Percentiles rank a stretch among this genome's conserved stretches.
phyloP scores from a whole-genome alignment of 2,797 vertebrate species.

The Rousettus madagascariensis region DNA sequence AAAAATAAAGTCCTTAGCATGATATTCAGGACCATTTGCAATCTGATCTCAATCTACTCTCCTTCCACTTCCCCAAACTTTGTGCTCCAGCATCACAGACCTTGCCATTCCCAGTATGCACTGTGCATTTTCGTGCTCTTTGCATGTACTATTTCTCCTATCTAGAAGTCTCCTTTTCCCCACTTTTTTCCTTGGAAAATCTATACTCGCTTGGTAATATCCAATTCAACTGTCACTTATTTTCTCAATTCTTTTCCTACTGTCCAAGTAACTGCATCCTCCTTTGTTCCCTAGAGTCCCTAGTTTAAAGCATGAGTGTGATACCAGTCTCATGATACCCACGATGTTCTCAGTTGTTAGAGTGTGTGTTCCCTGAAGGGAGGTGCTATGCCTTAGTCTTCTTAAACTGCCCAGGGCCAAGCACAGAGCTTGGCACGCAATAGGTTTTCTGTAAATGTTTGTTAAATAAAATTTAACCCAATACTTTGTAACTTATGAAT shows the following conservation, averaged over 20 bases:
- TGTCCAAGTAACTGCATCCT: background rate
- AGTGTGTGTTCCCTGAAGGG: background rate
- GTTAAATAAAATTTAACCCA: background rate
- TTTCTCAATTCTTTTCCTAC: background rate
- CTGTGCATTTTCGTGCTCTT: background rate
- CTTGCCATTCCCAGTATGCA: background rate
- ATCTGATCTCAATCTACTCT: background rate
- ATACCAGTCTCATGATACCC: background rate
- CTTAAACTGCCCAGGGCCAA: background rate
- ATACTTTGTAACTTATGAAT: background rate
- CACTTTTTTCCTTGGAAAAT: background rate
- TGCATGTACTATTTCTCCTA: fast-evolving
- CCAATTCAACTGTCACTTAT: background rate
- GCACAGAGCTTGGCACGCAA: background rate
- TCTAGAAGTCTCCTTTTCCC: background rate
- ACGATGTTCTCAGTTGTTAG: fast-evolving
- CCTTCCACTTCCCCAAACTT: background rate
- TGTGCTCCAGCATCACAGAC: background rate
- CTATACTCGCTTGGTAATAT: background rate
- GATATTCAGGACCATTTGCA: background rate
- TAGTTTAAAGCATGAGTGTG: background rate
- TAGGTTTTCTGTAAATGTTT: background rate
- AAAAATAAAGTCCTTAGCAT: background rate
- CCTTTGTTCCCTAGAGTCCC: background rate
- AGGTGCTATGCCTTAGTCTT: background rate